These are phyloP conservation scores for Gastrophysa polygoni DNA, from an alignment of 2,888 invertebrate species.

Conservation along the genomic window DNA sequence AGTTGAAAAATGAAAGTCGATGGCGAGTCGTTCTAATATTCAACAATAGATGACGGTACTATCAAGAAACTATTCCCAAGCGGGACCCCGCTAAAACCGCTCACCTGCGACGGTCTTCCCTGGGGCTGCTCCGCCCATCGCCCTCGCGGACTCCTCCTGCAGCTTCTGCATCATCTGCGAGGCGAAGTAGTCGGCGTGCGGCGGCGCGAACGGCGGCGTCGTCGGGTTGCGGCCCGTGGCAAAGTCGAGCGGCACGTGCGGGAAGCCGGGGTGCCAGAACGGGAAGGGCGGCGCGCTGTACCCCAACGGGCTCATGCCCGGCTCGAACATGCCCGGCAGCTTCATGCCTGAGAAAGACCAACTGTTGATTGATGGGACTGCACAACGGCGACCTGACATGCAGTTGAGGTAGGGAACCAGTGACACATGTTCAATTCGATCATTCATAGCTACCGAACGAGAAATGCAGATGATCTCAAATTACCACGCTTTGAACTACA, in stretches of 20 bases:
- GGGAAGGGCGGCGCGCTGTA: conserved; percentile 72
- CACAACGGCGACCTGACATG: no score
- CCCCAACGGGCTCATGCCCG: conserved; percentile 60
- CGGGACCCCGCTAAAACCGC: no score
- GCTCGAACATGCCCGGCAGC: conserved; percentile 70
- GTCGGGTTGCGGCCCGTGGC: conserved; percentile 49
- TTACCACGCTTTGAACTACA: no score
- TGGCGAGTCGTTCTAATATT: no score
- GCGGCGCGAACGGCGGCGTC: conserved; percentile 58
- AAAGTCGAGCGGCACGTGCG: conserved; percentile 62
- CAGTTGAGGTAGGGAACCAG: no score
- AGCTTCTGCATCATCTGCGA: conserved; percentile 81
- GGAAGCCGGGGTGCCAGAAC: conserved; percentile 75
- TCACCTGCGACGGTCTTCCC: not conserved
- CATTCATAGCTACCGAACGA: no score
- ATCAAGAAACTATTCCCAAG: no score
- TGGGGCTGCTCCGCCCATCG: conserved; percentile 41
- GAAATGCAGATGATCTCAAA: no score
- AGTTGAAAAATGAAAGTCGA: no score
- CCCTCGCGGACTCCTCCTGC: conserved; percentile 71
- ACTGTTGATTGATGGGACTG: no score
- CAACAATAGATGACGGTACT: no score
- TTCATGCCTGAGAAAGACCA: conserved; percentile 61
- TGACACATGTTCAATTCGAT: no score
- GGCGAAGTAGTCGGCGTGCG: conserved; percentile 74